A percentile compares a stretch with the other conserved stretches of the same genome.
These are phyloP conservation scores for Labia minor DNA, from an alignment of 2,888 invertebrate species.

Conservation along the genomic window DNA sequence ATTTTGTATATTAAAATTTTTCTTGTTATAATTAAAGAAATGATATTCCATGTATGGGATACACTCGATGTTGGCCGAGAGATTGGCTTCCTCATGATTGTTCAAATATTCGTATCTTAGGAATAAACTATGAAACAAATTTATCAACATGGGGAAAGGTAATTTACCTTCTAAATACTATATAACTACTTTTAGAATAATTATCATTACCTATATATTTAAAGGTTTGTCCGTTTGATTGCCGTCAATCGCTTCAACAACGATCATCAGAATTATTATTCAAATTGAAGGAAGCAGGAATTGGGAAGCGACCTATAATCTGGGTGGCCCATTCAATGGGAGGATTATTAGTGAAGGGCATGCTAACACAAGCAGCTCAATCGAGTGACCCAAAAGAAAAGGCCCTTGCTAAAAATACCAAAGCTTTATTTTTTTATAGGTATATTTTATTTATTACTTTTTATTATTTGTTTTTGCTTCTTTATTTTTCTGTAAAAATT, in stretches of 20 bases:
- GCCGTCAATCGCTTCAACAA: conserved; percentile 44
- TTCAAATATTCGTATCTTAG: conserved; percentile 62
- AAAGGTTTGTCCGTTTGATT: conserved; percentile 3
- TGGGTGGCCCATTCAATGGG: conserved; percentile 97
- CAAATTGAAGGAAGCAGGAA: conserved; percentile 58
- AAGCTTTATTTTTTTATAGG: background rate
- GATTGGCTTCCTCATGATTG: conserved; percentile 84
- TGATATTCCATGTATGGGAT: conserved; percentile 25
- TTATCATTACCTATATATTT: too few relatives aligned
- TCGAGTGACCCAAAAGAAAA: background rate
- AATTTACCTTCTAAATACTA: background rate
- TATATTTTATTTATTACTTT: background rate
- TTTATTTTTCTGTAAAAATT: too few relatives aligned
- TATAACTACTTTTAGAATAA: background rate
- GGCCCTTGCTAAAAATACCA: background rate
- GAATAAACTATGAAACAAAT: conserved; percentile 79
- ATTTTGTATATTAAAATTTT: background rate
- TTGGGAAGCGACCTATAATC: conserved; percentile 72
- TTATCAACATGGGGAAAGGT: conserved; percentile 62
- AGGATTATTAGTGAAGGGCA: conserved; percentile 78
- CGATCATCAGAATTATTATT: conserved; percentile 55
- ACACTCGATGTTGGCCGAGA: conserved; percentile 83
- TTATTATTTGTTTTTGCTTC: too few relatives aligned
- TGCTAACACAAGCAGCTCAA: conserved; percentile 50
- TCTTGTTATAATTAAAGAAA: background rate